A percentile compares a stretch with the other conserved stretches of the same genome.
Evolutionary conservation across 2,888 invertebrate species (phyloP).

Genomic region (Copidosoma aretas): DNA sequence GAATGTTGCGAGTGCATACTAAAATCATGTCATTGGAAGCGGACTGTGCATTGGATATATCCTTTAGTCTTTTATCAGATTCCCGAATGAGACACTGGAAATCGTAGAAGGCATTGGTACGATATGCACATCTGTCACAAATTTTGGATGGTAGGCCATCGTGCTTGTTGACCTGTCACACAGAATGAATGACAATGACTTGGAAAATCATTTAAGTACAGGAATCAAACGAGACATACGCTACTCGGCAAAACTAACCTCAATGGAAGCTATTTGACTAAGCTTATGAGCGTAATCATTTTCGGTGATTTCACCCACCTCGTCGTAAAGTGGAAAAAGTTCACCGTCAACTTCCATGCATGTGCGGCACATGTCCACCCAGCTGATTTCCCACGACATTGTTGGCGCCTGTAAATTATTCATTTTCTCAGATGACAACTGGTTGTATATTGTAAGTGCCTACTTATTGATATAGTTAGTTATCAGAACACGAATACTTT

Average conservation of each 20-base stretch:
- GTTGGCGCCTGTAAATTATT: background rate
- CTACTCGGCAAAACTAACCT: slow-evolving; percentile 42
- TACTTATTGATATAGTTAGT: too few relatives aligned
- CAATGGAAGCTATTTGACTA: slow-evolving; percentile 53
- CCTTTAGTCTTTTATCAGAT: slow-evolving; percentile 53
- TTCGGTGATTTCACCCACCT: slow-evolving; percentile 49
- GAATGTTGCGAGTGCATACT: too few relatives aligned
- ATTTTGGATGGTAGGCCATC: slow-evolving; percentile 57
- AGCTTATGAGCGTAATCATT: slow-evolving; percentile 54
- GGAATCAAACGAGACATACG: background rate
- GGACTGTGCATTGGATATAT: slow-evolving; percentile 50
- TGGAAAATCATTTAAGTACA: background rate
- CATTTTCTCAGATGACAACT: too few relatives aligned
- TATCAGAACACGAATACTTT: too few relatives aligned
- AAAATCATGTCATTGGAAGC: background rate
- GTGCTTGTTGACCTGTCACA: slow-evolving; percentile 52
- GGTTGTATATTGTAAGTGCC: too few relatives aligned
- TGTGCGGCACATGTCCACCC: slow-evolving; percentile 56
- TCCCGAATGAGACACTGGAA: slow-evolving; percentile 56
- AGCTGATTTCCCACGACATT: slow-evolving; percentile 36
- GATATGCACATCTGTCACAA: slow-evolving; percentile 57
- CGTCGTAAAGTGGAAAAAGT: slow-evolving; percentile 56
- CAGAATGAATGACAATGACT: background rate
- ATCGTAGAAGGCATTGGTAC: slow-evolving; percentile 54
- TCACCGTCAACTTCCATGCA: slow-evolving; percentile 58